A percentile compares a stretch with the other conserved stretches of the same genome.
phyloP scores from a whole-genome alignment of 2,113 vertebrate genomes.

The Limanda limanda region DNA sequence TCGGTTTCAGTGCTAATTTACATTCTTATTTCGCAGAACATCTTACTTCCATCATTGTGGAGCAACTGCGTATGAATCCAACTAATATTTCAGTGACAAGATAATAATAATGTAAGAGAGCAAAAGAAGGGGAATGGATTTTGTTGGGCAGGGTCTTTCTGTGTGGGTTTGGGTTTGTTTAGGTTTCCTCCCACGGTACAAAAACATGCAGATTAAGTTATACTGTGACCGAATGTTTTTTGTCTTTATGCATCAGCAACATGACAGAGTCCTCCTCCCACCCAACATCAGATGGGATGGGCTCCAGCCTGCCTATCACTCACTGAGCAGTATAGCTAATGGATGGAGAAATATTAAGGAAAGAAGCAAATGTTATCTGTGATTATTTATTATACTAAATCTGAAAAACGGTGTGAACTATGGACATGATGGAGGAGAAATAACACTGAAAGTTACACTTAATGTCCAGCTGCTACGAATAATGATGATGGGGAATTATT shows the following conservation, averaged over 20 bases:
- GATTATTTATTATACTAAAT: too few relatives aligned
- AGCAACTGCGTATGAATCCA: neutral
- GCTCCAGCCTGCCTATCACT: neutral
- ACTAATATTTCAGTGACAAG: slow-evolving; percentile 24
- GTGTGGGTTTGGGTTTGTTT: neutral
- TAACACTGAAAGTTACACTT: too few relatives aligned
- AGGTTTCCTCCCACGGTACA: neutral
- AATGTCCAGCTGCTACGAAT: too few relatives aligned
- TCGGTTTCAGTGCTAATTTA: neutral
- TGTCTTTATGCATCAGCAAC: neutral
- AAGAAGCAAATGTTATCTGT: too few relatives aligned
- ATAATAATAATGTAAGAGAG: slow-evolving; percentile 23
- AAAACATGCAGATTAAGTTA: neutral
- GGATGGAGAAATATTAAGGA: neutral
- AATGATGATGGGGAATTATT: too few relatives aligned
- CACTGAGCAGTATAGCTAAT: neutral
- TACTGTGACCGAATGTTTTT: neutral
- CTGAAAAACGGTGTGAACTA: neutral
- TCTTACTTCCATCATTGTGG: neutral
- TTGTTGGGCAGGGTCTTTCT: neutral
- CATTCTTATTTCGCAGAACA: neutral
- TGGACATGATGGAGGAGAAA: too few relatives aligned
- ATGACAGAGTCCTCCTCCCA: neutral
- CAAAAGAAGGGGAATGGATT: neutral
- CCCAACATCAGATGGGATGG: neutral